These are phyloP conservation scores for Frieseomelitta varia DNA, from an alignment of 1,140 invertebrate genomes.

Conservation along the genomic window DNA sequence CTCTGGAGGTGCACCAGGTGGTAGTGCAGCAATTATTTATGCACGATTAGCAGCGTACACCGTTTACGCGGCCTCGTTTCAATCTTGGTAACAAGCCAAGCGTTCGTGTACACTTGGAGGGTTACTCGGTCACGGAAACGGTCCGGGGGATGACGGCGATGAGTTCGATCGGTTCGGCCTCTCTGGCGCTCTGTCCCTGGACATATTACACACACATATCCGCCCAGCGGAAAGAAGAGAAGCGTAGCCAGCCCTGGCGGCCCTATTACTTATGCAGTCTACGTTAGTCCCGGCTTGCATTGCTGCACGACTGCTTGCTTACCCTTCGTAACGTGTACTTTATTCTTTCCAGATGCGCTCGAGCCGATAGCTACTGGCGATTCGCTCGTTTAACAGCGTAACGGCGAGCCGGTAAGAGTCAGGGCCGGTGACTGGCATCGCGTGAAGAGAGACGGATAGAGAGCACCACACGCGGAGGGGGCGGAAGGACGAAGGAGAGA, in stretches of 20 bases:
- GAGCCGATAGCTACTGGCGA: slow-evolving; percentile 75
- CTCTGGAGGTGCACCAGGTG: no score
- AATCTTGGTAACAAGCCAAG: background rate
- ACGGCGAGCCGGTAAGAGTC: slow-evolving; percentile 62
- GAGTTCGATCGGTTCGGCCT: background rate
- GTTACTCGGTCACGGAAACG: background rate
- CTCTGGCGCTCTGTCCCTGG: no score
- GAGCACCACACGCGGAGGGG: background rate
- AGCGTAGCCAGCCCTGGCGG: slow-evolving; percentile 18
- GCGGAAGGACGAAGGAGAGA: no score
- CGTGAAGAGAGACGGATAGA: background rate
- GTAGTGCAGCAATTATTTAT: no score
- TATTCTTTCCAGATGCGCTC: slow-evolving; percentile 71
- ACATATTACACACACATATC: background rate
- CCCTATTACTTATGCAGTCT: slow-evolving; percentile 72
- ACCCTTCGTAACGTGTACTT: slow-evolving; percentile 72
- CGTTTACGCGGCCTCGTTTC: background rate
- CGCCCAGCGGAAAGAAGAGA: slow-evolving; percentile 13
- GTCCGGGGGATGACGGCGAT: background rate
- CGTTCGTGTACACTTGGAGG: background rate
- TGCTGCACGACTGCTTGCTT: slow-evolving; percentile 71
- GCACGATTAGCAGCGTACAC: no score
- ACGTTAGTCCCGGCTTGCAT: slow-evolving; percentile 63
- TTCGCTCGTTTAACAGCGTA: slow-evolving; percentile 78
- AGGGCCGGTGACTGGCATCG: slow-evolving; percentile 50